Conservation (phyloP, 2,797 vertebrate species). For the Mus minutoides region DNA sequence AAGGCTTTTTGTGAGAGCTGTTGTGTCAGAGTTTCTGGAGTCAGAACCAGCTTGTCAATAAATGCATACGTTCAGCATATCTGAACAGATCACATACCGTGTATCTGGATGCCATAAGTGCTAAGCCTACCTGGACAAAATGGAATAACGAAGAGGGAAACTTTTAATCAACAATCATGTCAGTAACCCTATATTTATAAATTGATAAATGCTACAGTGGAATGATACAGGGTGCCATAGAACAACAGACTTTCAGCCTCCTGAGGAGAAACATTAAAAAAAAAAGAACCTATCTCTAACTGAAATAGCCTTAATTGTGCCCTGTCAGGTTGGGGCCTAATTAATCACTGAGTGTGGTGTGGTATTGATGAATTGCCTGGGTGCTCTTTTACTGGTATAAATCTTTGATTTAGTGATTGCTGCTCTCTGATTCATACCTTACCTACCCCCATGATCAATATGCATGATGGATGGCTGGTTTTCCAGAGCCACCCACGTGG, state of each 20-base stretch:
- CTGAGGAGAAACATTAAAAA: slow-evolving; percentile 6
- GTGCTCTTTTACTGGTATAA: slow-evolving; percentile 94
- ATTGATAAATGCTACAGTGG: not conserved
- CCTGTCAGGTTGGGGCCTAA: slow-evolving; percentile 89
- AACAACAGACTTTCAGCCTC: not conserved
- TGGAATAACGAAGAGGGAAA: not conserved
- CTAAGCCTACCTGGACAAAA: slow-evolving; percentile 4
- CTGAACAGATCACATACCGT: not conserved
- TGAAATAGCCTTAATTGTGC: slow-evolving; percentile 87
- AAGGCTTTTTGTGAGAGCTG: not conserved
- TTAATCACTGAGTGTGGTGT: slow-evolving; percentile 91
- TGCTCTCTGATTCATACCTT: slow-evolving; percentile 92
- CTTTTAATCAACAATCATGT: not conserved
- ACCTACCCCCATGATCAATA: slow-evolving; percentile 93
- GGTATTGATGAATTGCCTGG: slow-evolving; percentile 91
- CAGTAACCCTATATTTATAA: slow-evolving; percentile 46
- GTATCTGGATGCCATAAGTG: not conserved
- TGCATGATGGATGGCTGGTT: slow-evolving; percentile 92
- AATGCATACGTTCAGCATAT: not conserved
- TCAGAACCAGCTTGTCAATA: slow-evolving; percentile 41
- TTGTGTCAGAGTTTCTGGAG: not conserved
- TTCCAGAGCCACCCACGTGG: slow-evolving; percentile 88
- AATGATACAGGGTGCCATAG: not conserved
- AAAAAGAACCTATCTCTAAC: slow-evolving; percentile 61
- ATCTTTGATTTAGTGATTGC: slow-evolving; percentile 94